Evolutionary conservation across 2,888 invertebrate species (phyloP).

Genomic region (Unio delphinus): DNA sequence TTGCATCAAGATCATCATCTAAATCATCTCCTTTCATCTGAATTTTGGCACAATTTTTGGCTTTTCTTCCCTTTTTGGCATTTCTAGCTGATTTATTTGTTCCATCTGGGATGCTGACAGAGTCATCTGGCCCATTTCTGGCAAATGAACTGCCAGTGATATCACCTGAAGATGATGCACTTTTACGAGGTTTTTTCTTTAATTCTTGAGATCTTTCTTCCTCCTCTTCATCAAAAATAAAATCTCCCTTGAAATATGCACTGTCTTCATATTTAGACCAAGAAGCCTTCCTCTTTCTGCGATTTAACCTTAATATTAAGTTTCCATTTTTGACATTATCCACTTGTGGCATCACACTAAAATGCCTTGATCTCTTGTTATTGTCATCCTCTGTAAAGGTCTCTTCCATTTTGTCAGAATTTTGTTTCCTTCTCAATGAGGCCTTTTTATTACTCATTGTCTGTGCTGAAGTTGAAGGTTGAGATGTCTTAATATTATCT

Average conservation of each 20-base stretch:
- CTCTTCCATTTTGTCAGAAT: neutral
- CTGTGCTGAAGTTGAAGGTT: no score
- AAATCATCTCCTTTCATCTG: conserved; percentile 9
- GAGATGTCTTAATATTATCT: no score
- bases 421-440: neutral
- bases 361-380: conserved; percentile 3
- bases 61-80: neutral
- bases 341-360: neutral
- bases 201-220: conserved; percentile 15
- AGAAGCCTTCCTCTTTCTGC: conserved; percentile 29
- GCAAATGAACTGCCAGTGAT: neutral
- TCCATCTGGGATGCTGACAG: neutral
- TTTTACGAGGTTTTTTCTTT: conserved; percentile 19
- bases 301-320: neutral
- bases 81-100: conserved; percentile 6
- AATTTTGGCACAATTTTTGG: conserved; percentile 3
- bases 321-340: conserved; percentile 1
- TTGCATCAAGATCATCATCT: neutral
- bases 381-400: neutral
- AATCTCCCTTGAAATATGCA: conserved; percentile 36
- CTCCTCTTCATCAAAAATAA: conserved; percentile 35
- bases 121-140: neutral
- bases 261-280: conserved; percentile 31
- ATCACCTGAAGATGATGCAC: neutral
- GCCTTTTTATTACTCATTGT: no score